phyloP scores from a whole-genome alignment of 1,140 invertebrate species.

The Bombus difficillimus region DNA sequence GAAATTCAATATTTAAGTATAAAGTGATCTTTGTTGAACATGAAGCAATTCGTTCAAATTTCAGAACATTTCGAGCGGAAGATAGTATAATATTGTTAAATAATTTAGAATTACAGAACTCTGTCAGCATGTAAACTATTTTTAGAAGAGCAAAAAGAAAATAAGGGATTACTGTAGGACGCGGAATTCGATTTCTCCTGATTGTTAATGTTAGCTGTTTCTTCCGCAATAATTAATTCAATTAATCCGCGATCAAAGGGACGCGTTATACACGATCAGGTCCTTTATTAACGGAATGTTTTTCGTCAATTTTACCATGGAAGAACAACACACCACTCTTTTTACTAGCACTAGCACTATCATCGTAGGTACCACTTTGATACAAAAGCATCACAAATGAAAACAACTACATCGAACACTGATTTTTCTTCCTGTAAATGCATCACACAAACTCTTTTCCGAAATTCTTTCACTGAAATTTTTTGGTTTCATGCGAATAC shows the following conservation, averaged over 20 bases:
- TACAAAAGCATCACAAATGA: too few species aligned
- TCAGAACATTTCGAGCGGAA: background rate
- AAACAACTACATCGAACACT: background rate
- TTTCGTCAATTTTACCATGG: background rate
- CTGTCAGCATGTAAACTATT: background rate
- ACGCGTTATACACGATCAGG: background rate
- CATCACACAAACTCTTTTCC: background rate
- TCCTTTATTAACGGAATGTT: background rate
- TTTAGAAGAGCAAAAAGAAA: background rate
- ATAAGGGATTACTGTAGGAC: background rate
- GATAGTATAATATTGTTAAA: background rate
- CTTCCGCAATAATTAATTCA: background rate
- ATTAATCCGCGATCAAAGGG: constrained; percentile 4
- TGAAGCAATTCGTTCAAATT: background rate
- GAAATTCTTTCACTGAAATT: background rate
- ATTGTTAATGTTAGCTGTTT: background rate
- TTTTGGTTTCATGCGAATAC: background rate
- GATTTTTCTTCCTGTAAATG: background rate
- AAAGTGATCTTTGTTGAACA: background rate
- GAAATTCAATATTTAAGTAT: background rate
- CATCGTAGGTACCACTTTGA: background rate
- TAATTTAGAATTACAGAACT: too few species aligned
- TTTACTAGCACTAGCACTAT: background rate
- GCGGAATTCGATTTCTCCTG: background rate
- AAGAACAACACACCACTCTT: background rate